These are phyloP conservation scores for Salticus scenicus DNA, from an alignment of 2,888 invertebrate species.

Conservation along the genomic window DNA sequence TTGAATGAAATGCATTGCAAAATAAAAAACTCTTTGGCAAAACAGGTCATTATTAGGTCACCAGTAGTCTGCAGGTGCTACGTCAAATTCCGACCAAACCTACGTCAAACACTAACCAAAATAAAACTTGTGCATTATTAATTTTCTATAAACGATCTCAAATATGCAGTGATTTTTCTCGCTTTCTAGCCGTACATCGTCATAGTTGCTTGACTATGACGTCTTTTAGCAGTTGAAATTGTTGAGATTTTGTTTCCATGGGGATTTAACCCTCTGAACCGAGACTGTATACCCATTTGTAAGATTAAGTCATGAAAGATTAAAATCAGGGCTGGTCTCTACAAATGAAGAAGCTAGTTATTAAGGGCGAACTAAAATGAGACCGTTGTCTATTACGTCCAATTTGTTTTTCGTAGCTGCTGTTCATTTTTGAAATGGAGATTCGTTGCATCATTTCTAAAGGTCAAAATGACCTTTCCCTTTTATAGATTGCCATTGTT, in stretches of 20 bases:
- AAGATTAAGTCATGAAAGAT: slow-evolving; percentile 60
- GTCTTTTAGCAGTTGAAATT: not conserved
- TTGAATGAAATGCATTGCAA: no score
- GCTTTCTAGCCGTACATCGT: not conserved
- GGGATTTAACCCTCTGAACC: slow-evolving; percentile 33
- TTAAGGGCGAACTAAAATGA: not conserved
- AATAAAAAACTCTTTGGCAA: no score
- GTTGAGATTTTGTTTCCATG: slow-evolving; percentile 42
- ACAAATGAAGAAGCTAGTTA: slow-evolving; percentile 9
- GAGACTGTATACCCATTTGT: slow-evolving; percentile 39
- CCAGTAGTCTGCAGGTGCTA: no score
- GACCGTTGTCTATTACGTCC: slow-evolving; percentile 13
- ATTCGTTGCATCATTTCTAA: slow-evolving; percentile 19
- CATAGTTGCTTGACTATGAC: slow-evolving; percentile 32
- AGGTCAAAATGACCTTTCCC: slow-evolving; percentile 11
- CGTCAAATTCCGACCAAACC: no score
- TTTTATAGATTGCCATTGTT: no score
- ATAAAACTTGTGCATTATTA: not conserved
- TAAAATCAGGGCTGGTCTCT: slow-evolving; percentile 31
- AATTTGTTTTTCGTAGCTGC: slow-evolving; percentile 38
- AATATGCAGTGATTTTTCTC: not conserved
- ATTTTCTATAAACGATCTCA: not conserved
- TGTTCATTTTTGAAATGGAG: slow-evolving; percentile 47
- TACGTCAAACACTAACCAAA: not conserved
- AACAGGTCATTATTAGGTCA: no score